Evolutionary conservation across 2,113 vertebrate genomes (phyloP).

Genomic region (Chunga burmeisteri): DNA sequence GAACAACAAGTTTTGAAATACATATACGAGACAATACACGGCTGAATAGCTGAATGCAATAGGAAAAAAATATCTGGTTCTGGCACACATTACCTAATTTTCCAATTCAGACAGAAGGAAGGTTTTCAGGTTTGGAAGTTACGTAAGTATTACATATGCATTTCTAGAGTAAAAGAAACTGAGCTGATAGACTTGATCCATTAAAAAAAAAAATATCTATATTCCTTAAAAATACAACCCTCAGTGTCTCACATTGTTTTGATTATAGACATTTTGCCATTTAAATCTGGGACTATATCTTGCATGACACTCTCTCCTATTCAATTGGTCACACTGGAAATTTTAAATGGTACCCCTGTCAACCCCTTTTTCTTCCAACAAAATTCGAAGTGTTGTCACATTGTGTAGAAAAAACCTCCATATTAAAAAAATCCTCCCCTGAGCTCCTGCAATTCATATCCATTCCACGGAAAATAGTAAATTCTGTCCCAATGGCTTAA

Average conservation of each 20-base stretch:
- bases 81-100: not conserved
- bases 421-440: not conserved
- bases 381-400: not conserved
- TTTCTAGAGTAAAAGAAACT: not conserved
- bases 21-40: not conserved
- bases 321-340: not conserved
- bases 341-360: not conserved
- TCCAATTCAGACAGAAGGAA: not conserved
- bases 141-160: not conserved
- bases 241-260: not conserved
- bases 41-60: not conserved
- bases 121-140: not conserved
- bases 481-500: not conserved
- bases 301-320: not conserved
- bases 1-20: not conserved
- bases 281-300: not conserved
- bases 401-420: accelerated
- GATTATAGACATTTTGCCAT: not conserved
- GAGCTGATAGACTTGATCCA: not conserved
- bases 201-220: not conserved
- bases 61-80: not conserved
- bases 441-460: not conserved
- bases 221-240: not conserved
- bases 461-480: not conserved
- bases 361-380: not conserved